phyloP scores from a whole-genome alignment of 1,140 invertebrate species.

The Drosophila truncata region DNA sequence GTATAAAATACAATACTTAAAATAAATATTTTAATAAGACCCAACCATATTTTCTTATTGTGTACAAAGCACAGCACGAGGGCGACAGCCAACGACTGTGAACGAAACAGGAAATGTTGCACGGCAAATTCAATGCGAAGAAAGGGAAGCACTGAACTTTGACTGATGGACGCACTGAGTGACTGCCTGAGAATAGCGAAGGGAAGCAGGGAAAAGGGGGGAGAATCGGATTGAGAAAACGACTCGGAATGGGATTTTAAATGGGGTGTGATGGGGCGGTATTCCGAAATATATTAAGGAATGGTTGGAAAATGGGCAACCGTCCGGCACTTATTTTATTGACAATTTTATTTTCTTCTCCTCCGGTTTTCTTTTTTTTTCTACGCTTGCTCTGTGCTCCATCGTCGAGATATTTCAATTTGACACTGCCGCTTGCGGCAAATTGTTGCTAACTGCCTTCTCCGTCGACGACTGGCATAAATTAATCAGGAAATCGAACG shows the following conservation, averaged over 20 bases:
- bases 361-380: conserved; percentile 3
- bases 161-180: conserved; percentile 50
- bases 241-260: conserved; percentile 9
- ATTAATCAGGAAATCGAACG: conserved; percentile 82
- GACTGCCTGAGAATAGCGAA: conserved; percentile 8
- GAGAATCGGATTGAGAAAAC: conserved; percentile 19
- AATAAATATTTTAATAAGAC: not conserved
- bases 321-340: conserved; percentile 76
- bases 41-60: not conserved
- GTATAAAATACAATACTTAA: not conserved
- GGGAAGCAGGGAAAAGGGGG: not conserved
- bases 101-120: conserved; percentile 76
- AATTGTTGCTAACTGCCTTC: conserved; percentile 77
- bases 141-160: conserved; percentile 57
- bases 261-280: not conserved
- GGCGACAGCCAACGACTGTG: conserved; percentile 26
- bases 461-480: conserved; percentile 58
- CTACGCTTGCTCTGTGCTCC: conserved; percentile 10
- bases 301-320: conserved; percentile 26
- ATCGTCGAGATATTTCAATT: conserved; percentile 66
- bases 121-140: conserved; percentile 48
- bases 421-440: conserved; percentile 74
- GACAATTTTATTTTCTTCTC: conserved; percentile 68
- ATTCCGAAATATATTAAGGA: conserved; percentile 3
- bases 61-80: conserved; percentile 7